Evolutionary conservation across 2,888 invertebrate genomes (phyloP).

Genomic region (Brenthis daphne): DNA sequence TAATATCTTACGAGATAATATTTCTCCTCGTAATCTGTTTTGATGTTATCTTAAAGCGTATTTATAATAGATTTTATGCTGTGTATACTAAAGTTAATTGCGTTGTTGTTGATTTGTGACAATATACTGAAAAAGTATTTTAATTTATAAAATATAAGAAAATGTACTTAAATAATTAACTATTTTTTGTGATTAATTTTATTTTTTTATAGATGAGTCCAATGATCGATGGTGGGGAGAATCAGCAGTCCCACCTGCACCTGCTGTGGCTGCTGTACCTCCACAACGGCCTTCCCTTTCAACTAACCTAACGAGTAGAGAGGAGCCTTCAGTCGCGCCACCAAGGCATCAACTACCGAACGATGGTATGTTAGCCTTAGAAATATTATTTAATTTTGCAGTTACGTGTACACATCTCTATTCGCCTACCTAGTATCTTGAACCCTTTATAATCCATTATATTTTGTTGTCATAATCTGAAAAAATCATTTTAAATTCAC

Average conservation of each 20-base stretch:
- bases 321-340: constrained; percentile 62
- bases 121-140: background rate
- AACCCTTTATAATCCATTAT: no score
- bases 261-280: constrained; percentile 74
- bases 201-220: constrained; percentile 60
- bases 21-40: constrained; percentile 14
- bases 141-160: background rate
- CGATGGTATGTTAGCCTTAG: constrained; percentile 50
- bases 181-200: background rate
- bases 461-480: no score
- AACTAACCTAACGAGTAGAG: constrained; percentile 59
- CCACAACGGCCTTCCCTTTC: constrained; percentile 67
- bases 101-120: background rate
- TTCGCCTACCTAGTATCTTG: no score
- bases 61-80: constrained; percentile 4
- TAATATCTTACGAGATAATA: constrained; percentile 19
- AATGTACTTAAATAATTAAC: background rate
- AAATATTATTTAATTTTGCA: no score
- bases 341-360: constrained; percentile 65
- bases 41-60: constrained; percentile 9
- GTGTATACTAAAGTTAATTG: constrained; percentile 3
- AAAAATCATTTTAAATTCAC: no score
- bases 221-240: constrained; percentile 77
- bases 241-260: constrained; percentile 74
- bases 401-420: no score